Conservation (phyloP, 2,113 vertebrate species). For the Burhinus oedicnemus region DNA sequence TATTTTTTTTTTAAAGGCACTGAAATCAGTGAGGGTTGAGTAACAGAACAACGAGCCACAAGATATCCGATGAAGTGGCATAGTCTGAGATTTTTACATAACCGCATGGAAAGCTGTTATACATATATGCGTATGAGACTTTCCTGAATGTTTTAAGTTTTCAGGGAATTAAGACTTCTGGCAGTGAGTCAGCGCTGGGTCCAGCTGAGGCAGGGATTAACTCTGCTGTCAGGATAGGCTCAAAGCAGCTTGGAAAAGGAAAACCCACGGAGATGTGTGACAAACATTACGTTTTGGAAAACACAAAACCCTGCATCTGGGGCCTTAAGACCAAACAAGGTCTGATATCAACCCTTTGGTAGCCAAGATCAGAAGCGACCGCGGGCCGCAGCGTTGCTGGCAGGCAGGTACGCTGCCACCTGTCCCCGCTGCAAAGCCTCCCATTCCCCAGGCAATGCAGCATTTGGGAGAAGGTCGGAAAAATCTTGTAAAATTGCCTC, state of each 20-base stretch:
- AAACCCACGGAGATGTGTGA: not conserved
- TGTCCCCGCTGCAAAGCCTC: not conserved
- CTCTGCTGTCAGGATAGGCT: not conserved
- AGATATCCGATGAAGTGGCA: not conserved
- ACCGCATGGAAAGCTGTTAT: not conserved
- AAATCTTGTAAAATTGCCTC: not conserved
- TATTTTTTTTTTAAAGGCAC: not conserved
- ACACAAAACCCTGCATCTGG: not conserved
- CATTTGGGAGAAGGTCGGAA: not conserved
- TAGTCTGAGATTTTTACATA: not conserved
- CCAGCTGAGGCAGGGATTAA: not conserved
- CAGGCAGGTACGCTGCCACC: not conserved
- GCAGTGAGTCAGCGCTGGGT: not conserved
- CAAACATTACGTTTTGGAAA: not conserved
- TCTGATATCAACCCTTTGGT: not conserved
- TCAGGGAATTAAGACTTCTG: not conserved
- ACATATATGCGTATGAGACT: not conserved
- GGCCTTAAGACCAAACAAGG: not conserved
- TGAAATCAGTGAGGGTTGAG: not conserved
- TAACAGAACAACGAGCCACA: not conserved
- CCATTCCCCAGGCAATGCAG: not conserved
- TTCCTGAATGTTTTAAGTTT: not conserved
- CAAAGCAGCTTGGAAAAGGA: not conserved
- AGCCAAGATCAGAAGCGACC: not conserved
- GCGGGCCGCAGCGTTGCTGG: rapidly evolving